phyloP scores from a whole-genome alignment of 2,888 invertebrate genomes.

The Phlogophora meticulosa region DNA sequence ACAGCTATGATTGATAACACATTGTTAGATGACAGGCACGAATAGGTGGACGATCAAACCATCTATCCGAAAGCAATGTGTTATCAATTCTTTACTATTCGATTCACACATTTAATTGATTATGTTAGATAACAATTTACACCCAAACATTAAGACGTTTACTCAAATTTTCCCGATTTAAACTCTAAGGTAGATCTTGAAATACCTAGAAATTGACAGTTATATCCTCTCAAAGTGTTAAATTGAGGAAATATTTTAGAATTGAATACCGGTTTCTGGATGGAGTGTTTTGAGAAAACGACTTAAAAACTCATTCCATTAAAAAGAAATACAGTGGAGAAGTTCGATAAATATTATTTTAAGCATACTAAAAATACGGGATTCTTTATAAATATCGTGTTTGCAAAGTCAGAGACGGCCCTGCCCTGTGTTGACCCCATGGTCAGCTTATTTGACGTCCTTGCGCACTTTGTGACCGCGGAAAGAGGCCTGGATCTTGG shows the following conservation, averaged over 20 bases:
- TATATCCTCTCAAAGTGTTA: constrained; percentile 3
- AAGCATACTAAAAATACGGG: constrained; percentile 27
- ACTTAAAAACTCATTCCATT: background rate
- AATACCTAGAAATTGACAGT: background rate
- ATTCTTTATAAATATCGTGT: constrained; percentile 48
- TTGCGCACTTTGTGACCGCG: constrained; percentile 97
- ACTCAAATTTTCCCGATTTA: constrained; percentile 10
- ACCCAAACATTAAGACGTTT: constrained; percentile 17
- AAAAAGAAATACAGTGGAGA: constrained; percentile 28
- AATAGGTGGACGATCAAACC: constrained; percentile 56
- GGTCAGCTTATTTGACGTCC: constrained; percentile 90
- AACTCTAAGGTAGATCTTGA: background rate
- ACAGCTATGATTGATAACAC: constrained; percentile 26
- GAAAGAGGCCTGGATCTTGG: constrained; percentile 98
- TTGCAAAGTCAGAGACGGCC: constrained; percentile 77
- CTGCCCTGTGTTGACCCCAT: constrained; percentile 63
- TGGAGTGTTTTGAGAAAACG: constrained; percentile 1
- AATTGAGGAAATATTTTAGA: background rate
- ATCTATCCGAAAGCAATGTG: constrained; percentile 23
- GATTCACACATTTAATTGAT: constrained; percentile 23
- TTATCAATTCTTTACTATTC: constrained; percentile 24
- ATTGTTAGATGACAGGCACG: constrained; percentile 26
- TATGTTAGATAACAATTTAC: constrained; percentile 35
- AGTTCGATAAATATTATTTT: constrained; percentile 33
- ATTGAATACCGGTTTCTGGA: background rate